Evolutionary conservation across 2,888 invertebrate genomes (phyloP), one percentile per base, ranked within the genome.

Genomic region (Sesamia inferens): DNA sequence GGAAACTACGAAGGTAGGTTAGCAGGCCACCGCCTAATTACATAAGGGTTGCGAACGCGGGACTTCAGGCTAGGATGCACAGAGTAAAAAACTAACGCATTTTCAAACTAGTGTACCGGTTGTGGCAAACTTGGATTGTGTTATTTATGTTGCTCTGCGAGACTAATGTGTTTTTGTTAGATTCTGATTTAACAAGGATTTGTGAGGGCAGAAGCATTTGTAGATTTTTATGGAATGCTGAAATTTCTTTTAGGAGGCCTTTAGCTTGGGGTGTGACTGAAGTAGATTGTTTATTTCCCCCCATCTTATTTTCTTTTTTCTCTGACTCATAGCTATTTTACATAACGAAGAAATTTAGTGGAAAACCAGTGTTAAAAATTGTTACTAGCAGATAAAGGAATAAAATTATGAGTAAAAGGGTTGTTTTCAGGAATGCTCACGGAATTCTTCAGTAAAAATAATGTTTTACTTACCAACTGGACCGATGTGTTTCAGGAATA

Each of bases 381-480:
- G 78, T 62, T 64, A 8, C 61, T 47, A 51, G 57, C 42, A 63
- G 69, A 62, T 79, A 75, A 77, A 84, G 63, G 63, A 13, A 19
- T 66, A 14, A 14, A 47, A 55, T 73, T 24, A 68, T 31, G 55
- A 70, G 31, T 67, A 11, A 62, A 68, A 70, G 8, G 5, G 14
- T 62, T 71, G 48, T 80, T 61, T 76, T 66, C n/a, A 24, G n/a
- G 8, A 68, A 68, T 57, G 22, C 65, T 31, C 13, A 57, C 14
- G 44, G 11, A 51, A 19, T 42, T 65, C 13, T 62, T 19, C 6
- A 51, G 7, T 16, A 48, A n/a, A 39, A 7, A 39, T 39, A 39
- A 6, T 39, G 39, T 39, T 39, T 63, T 42, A 90, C 92, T 91
- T 71, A 92, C 92, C 92, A 90, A 89, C 89, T 82, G 84, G 84